Percentiles rank a stretch among this genome's conserved stretches.
phyloP scores from a whole-genome alignment of 1,140 invertebrate genomes.

The Platyscapa corneri region DNA sequence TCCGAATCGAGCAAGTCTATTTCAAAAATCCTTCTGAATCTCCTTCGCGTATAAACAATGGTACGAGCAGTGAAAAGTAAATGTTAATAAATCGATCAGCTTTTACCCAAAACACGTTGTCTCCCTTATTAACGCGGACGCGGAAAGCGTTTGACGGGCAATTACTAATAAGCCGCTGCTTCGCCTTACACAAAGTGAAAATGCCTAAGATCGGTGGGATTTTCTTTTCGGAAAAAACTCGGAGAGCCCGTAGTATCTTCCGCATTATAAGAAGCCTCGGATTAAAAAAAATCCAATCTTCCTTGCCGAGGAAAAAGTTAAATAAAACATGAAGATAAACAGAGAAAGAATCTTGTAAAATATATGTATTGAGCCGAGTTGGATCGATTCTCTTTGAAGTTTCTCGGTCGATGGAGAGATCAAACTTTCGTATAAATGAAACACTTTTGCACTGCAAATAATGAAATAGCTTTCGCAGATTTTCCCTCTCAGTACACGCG shows the following conservation, averaged over 20 bases:
- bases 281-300: background rate
- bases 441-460: background rate
- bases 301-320: background rate
- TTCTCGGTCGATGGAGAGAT: background rate
- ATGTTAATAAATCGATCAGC: background rate
- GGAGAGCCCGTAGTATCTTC: background rate
- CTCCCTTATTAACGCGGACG: background rate
- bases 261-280: background rate
- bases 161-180: background rate
- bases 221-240: background rate
- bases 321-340: constrained; percentile 6
- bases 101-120: background rate
- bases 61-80: background rate
- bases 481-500: no score
- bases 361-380: background rate
- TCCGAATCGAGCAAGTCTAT: background rate
- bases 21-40: background rate
- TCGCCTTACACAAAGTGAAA: background rate
- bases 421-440: background rate
- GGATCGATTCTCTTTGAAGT: background rate
- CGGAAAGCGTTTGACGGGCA: background rate
- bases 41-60: background rate
- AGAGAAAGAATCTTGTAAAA: background rate
- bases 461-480: background rate
- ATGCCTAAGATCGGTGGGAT: background rate